Evolutionary conservation across 2,797 vertebrate species (phyloP), one percentile per base, ranked within the genome.

Genomic region (Tangara arthus): DNA sequence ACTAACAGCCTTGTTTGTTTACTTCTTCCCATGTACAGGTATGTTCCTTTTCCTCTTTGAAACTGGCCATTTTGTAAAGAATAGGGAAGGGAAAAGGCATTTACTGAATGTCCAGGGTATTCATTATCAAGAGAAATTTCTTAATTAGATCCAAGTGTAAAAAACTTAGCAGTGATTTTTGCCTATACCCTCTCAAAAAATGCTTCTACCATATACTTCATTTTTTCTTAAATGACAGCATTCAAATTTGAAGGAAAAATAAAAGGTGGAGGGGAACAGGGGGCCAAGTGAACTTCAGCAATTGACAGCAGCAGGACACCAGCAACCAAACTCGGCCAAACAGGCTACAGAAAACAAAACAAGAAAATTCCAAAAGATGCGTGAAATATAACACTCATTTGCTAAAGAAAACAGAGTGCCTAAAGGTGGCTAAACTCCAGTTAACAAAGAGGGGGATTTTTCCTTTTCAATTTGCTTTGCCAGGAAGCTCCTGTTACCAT

Each of bases 401-500:
- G 65, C 94, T 90, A 92, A 94, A 93, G 89, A 93, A 95, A 93
- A 92, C 73, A 93, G 26, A 57, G 49, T 59, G 79, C 90, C 75
- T 59, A 64, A 80, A 95, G 75, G 65, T 64, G 23, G 30, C 56
- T 91, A 84, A 87, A 95, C 75, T 87, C 46, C 66, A 80, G 53
- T 32, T 91, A 95, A 94, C 91, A 96, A 96, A 93, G 94, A 85
- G 5, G 19, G 46, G 77, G 73, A 94, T 94, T 94, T 93, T 91
- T 93, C 64, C 94, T 92, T 95, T 94, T 82, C 68, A 92, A 94
- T 95, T 66, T 56, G 75, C 63, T 92, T 90, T 90, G 95, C 86
- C 85, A 91, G 73, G 94, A 96, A 95, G 93, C 88, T 94, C 93
- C 82, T 88, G 82, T 94, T 96, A 95, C 94, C 85, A 87, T 89